These are phyloP conservation scores for Cancer borealis DNA, from an alignment of 2,888 invertebrate genomes.

Conservation along the genomic window DNA sequence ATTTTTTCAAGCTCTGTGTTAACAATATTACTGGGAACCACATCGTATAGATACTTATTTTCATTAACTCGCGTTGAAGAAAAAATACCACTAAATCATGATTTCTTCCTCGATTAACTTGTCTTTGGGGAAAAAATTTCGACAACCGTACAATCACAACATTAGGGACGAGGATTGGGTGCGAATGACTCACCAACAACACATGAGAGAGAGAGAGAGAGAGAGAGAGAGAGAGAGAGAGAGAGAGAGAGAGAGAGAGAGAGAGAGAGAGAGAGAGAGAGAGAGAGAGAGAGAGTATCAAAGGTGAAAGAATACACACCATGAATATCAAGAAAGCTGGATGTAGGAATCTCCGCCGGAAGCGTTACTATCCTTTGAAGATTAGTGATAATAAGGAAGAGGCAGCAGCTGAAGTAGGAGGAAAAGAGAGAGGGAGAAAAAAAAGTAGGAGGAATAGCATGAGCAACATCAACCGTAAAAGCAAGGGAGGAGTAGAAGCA, in stretches of 20 bases:
- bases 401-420: background rate
- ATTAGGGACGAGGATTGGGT: no score
- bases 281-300: slow-evolving; percentile 9
- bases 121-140: no score
- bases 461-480: background rate
- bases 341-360: background rate
- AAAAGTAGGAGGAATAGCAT: background rate
- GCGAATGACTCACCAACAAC: no score
- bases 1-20: no score
- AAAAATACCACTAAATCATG: no score
- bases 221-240: no score
- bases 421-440: background rate
- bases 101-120: no score
- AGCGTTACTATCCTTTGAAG: slow-evolving; percentile 8
- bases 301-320: background rate
- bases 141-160: no score
- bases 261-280: slow-evolving; percentile 40
- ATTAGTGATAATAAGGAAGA: background rate
- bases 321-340: background rate
- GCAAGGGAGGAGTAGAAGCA: background rate
- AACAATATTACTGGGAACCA: no score
- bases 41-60: no score
- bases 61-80: no score
- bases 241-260: slow-evolving; percentile 26
- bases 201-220: no score